Percentiles rank a stretch among this genome's conserved stretches.
Evolutionary conservation across 2,797 vertebrate genomes (phyloP).

Genomic region (Petrocephalus sullivani): DNA sequence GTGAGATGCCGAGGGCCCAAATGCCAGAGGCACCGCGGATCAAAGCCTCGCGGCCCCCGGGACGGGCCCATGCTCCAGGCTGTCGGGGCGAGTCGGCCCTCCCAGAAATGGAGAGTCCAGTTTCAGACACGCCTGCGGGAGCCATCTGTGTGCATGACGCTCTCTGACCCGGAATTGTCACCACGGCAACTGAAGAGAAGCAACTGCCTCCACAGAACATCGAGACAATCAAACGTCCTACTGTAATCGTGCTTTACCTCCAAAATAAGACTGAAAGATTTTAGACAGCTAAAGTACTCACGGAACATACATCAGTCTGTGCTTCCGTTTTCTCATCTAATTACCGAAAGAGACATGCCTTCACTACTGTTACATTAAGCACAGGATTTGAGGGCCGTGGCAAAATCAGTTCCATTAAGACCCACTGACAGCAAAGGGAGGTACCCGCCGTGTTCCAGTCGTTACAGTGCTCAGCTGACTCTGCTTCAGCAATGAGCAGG

Average conservation of each 20-base stretch:
- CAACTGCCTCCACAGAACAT: no score
- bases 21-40: not conserved
- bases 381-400: not conserved
- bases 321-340: not conserved
- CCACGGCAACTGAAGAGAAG: not conserved
- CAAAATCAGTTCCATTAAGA: not conserved
- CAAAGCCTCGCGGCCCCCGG: not conserved
- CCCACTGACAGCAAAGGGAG: not conserved
- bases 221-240: not conserved
- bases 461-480: not conserved
- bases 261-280: not conserved
- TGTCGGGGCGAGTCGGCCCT: not conserved
- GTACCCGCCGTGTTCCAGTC: not conserved
- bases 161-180: not conserved
- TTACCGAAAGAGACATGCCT: not conserved
- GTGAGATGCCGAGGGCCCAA: not conserved
- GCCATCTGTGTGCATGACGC: not conserved
- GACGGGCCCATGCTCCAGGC: not conserved
- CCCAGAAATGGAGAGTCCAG: not conserved
- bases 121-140: not conserved
- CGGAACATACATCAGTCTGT: not conserved
- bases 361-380: not conserved
- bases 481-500: not conserved
- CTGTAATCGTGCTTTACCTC: not conserved
- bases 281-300: not conserved